These are phyloP conservation scores for Marisa cornuarietis DNA, from an alignment of 1,140 invertebrate genomes.

Conservation along the genomic window DNA sequence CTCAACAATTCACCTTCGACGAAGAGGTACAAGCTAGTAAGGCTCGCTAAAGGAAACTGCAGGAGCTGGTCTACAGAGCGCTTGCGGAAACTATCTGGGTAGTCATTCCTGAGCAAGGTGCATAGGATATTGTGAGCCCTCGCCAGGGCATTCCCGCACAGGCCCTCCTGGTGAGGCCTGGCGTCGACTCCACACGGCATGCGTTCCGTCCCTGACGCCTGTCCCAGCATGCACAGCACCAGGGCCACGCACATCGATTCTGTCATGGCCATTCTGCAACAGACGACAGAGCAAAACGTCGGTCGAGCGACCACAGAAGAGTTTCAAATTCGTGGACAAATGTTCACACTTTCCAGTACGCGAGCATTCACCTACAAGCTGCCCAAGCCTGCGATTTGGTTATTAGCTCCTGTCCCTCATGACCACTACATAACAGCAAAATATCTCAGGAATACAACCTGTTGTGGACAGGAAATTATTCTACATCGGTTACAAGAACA, in stretches of 20 bases:
- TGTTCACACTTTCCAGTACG: too few relatives aligned
- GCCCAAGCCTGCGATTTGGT: too few relatives aligned
- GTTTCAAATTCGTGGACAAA: too few relatives aligned
- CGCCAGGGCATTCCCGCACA: background rate
- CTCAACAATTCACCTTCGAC: background rate
- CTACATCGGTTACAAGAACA: too few relatives aligned
- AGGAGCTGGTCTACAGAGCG: background rate
- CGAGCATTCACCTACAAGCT: too few relatives aligned
- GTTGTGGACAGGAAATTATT: too few relatives aligned
- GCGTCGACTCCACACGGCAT: conserved; percentile 3
- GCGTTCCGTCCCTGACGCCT: background rate
- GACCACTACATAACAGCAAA: too few relatives aligned
- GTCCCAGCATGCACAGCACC: conserved; percentile 11
- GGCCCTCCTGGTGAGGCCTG: background rate
- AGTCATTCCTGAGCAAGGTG: background rate
- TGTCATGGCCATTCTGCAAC: conserved; percentile 7
- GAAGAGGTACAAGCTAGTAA: background rate
- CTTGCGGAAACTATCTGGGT: background rate
- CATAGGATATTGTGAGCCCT: background rate
- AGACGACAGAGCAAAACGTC: background rate
- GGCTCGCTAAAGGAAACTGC: background rate
- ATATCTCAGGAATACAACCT: too few relatives aligned
- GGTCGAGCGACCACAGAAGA: too few relatives aligned
- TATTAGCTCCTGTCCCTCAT: too few relatives aligned
- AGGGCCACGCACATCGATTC: background rate